These are phyloP conservation scores for Probaryconus sp. DNA, from an alignment of 1,140 invertebrate species.

Conservation along the genomic window DNA sequence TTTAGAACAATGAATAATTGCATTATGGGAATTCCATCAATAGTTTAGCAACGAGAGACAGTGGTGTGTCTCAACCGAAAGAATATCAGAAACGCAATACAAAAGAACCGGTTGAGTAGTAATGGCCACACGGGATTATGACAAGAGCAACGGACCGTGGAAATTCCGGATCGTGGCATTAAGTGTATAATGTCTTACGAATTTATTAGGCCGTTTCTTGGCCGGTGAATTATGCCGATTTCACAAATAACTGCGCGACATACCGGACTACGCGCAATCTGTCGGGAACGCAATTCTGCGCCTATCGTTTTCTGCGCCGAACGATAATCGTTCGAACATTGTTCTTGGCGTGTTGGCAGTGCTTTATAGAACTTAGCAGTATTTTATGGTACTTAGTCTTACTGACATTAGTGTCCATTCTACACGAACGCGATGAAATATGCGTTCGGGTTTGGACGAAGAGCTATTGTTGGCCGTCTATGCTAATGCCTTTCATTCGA, in stretches of 20 bases:
- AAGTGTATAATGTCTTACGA: constrained; percentile 45
- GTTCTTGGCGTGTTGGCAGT: constrained; percentile 54
- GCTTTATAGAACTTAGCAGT: constrained; percentile 57
- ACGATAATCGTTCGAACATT: constrained; percentile 56
- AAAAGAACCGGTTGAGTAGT: constrained; percentile 34
- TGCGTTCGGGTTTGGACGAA: constrained; percentile 33
- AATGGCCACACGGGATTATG: constrained; percentile 6
- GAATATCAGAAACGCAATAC: constrained; percentile 23
- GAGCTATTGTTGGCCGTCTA: constrained; percentile 49
- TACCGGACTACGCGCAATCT: constrained; percentile 59
- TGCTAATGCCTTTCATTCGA: constrained; percentile 34
- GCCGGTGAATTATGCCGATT: constrained; percentile 55
- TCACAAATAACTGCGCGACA: constrained; percentile 54
- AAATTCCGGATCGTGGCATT: constrained; percentile 54
- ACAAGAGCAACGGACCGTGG: constrained; percentile 46
- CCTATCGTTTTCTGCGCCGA: constrained; percentile 36
- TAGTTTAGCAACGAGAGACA: too few species aligned
- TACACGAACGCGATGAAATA: constrained; percentile 49
- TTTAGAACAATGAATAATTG: too few species aligned
- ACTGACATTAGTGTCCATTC: constrained; percentile 55
- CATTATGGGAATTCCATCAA: too few species aligned
- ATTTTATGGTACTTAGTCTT: constrained; percentile 59
- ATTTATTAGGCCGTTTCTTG: constrained; percentile 53
- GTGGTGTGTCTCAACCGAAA: too few species aligned
- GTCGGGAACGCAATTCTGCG: constrained; percentile 37